Evolutionary conservation across 2,888 invertebrate genomes (phyloP), one percentile per base, ranked within the genome.

Genomic region (Apamea crenata): DNA sequence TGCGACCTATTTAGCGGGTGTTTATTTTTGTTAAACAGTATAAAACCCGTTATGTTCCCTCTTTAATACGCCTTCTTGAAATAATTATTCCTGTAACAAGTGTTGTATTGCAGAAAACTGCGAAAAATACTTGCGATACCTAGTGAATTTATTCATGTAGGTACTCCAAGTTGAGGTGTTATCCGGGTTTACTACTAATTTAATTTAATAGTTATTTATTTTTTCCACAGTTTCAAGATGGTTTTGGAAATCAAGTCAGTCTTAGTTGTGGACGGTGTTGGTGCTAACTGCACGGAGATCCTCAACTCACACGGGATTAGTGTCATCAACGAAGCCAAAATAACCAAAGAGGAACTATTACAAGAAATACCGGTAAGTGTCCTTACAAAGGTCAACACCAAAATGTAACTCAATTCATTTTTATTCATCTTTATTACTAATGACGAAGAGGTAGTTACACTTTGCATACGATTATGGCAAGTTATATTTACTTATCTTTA

Each of bases 201-300:
- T 12, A 40, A 4, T 36, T 56, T 8, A 50, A 5, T 63, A 21
- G n/a, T 53, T 8, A 14, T 32, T 40, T 47, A 18, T 53, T 29
- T 78, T 70, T 29, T 68, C 74, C 44, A 53, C 73, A 88, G 84
- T 14, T 74, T 29, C 75, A 94, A 91, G 84, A 97, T 97, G 97
- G 96, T 94, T 82, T 94, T 98, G 91, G 95, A 97, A 85, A 97
- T 99, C 78, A 97, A 98, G 91, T 98, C 98, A 86, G 99, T 99
- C 80, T 96, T 99, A 79, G 98, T 99, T 88, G 99, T 99, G 90
- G 99, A 99, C 95, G 99, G 99, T 53, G 99, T 99, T 5, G 99
- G 99, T 92, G 97, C 97, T 36, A 98, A 98, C 87, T 99, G 99
- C 95, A 98, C 98, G 2, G 97, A 98, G 87, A 98, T 99, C 67